Evolutionary conservation across 92 coral and sea anemone genomes (phyloP).

Genomic region (Parazoanthus atlanticus): DNA sequence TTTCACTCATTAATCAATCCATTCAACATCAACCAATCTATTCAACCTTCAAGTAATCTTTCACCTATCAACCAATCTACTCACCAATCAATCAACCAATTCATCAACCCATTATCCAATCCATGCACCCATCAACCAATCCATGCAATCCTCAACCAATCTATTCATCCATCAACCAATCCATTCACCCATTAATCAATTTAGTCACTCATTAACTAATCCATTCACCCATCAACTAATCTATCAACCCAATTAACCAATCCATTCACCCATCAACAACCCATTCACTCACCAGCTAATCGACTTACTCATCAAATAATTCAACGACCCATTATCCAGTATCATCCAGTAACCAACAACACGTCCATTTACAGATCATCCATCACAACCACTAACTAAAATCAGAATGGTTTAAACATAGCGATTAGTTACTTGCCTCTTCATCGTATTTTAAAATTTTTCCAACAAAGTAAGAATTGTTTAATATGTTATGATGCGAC

Average conservation of each 20-base stretch:
- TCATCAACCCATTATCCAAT: neutral
- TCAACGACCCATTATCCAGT: neutral
- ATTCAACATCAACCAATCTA: neutral
- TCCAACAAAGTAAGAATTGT: constrained; percentile 76
- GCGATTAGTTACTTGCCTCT: constrained; percentile 49
- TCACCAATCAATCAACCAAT: neutral
- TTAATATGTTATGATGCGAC: constrained; percentile 81
- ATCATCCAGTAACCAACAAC: neutral
- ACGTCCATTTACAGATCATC: neutral
- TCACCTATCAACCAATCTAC: neutral
- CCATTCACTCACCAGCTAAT: neutral
- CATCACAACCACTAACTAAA: too few species aligned
- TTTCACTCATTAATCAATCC: neutral
- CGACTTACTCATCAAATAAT: neutral
- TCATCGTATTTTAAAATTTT: constrained; percentile 72
- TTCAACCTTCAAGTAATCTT: too few species aligned
- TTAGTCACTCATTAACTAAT: neutral
- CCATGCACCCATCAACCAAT: neutral
- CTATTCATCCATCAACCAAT: neutral
- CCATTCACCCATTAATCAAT: neutral
- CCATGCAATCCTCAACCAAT: too few species aligned
- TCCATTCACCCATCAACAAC: neutral
- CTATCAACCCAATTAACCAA: neutral
- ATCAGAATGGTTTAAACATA: too few species aligned
- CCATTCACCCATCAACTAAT: neutral